Evolutionary conservation across 2,797 vertebrate genomes (phyloP), one percentile per base, ranked within the genome.

Genomic region (Amphiprion clarkii): DNA sequence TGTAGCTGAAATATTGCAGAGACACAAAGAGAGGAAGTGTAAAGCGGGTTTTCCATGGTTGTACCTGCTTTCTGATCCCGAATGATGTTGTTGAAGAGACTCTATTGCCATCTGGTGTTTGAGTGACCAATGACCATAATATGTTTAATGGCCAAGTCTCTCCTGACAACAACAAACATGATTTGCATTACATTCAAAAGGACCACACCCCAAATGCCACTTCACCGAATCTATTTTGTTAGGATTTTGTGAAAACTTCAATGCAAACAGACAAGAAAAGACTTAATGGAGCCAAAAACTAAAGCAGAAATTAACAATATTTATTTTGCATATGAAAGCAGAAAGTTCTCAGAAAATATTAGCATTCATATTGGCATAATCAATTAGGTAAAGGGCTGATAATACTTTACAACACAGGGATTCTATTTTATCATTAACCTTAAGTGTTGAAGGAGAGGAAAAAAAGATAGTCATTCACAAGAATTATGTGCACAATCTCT

Each of bases 31-130:
- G 57, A 39, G 44, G 66, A 80, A 57, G 33, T 49, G 17, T 60
- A 17, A n/a, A 12, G 12, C 0, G 0, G 0, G 1, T 55, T 57
- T 25, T 48, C 11, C 0, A 8, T 3, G 10, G 40, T 59, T 74
- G 67, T 10, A 25, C 27, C 11, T 29, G 33, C n/a, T 52, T 64
- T 64, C 7, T n/a, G 13, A 19, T 48, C 6, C 17, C 5, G 19
- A 48, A 9, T 19, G 46, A 17, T 16, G 58, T 52, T 4, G 23
- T 55, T 36, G 36, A 27, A 71, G 71, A 68, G 39, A 46, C 87
- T 91, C 62, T 93, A 87, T 81, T 90, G 89, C 90, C 91, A 84
- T 75, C 93, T 93, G 78, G 76, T 91, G 93, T 86, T 79, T 60
- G 31, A 36, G 46, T 49, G 56, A 57, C 75, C 56, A 31, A n/a